Evolutionary conservation across 1,140 invertebrate genomes (phyloP).

Genomic region (Caenorhabditis brenneri): DNA sequence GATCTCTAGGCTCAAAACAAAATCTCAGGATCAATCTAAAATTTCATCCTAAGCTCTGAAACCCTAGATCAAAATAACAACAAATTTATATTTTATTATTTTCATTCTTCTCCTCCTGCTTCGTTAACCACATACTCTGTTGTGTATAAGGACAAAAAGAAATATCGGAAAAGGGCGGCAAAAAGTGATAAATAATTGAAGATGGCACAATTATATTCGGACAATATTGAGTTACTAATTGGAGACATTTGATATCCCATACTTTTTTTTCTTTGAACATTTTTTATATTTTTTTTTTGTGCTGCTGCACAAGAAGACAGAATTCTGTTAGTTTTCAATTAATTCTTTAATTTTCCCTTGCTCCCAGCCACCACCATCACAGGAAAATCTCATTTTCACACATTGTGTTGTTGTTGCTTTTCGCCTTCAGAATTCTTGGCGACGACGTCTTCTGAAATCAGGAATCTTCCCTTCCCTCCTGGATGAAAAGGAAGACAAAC

Average conservation of each 20-base stretch:
- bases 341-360: slow-evolving; percentile 2
- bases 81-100: too few relatives aligned
- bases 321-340: neutral
- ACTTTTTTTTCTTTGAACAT: neutral
- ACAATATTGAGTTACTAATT: slow-evolving; percentile 43
- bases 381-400: slow-evolving; percentile 16
- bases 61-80: too few relatives aligned
- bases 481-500: neutral
- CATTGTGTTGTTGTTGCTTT: slow-evolving; percentile 17
- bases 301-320: neutral
- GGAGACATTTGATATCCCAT: slow-evolving; percentile 12
- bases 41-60: too few relatives aligned
- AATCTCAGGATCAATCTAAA: too few relatives aligned
- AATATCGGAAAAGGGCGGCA: neutral
- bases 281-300: neutral
- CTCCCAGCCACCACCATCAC: neutral
- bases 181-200: slow-evolving; percentile 22
- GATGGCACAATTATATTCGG: slow-evolving; percentile 33
- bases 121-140: neutral
- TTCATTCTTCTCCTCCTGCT: neutral
- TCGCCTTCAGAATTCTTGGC: neutral
- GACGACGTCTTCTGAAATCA: neutral
- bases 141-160: neutral
- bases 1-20: too few relatives aligned
- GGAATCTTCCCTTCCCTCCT: too few relatives aligned